A percentile compares a stretch with the other conserved stretches of the same genome.
Evolutionary conservation across 2,797 vertebrate genomes (phyloP).

Genomic region (Coreius guichenoti): DNA sequence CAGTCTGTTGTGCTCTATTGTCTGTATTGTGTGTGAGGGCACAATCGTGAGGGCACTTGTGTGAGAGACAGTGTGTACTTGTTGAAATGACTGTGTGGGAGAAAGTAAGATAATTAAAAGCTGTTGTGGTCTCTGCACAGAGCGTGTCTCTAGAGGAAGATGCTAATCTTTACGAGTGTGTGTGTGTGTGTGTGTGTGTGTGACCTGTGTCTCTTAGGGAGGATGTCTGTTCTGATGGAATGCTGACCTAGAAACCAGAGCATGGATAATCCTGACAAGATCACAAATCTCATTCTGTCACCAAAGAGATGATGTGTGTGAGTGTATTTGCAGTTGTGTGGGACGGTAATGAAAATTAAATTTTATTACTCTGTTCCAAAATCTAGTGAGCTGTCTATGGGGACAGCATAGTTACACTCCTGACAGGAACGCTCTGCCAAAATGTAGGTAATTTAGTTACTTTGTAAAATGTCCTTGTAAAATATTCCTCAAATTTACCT

Average conservation of each 20-base stretch:
- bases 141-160: slow-evolving; percentile 50
- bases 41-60: slow-evolving; percentile 32
- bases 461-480: background rate
- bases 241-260: slow-evolving; percentile 60
- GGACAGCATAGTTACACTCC: background rate
- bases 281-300: slow-evolving; percentile 58
- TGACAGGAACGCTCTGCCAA: background rate
- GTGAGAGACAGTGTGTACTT: slow-evolving; percentile 40
- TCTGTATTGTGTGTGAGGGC: slow-evolving; percentile 34
- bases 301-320: slow-evolving; percentile 21
- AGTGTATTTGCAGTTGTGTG: slow-evolving; percentile 31
- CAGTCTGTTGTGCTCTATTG: slow-evolving; percentile 8
- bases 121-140: slow-evolving; percentile 50
- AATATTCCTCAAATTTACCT: background rate
- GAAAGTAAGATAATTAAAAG: slow-evolving; percentile 57
- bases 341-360: slow-evolving; percentile 16
- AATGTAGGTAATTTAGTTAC: background rate
- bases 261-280: slow-evolving; percentile 59
- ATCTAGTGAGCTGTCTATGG: background rate
- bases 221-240: slow-evolving; percentile 53
- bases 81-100: slow-evolving; percentile 46
- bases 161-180: slow-evolving; percentile 47
- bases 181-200: slow-evolving; percentile 28
- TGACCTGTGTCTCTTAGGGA: slow-evolving; percentile 54
- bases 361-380: slow-evolving; percentile 28